Evolutionary conservation across 2,888 invertebrate species (phyloP), one percentile per base, ranked within the genome.

Genomic region (Agrochola macilenta): DNA sequence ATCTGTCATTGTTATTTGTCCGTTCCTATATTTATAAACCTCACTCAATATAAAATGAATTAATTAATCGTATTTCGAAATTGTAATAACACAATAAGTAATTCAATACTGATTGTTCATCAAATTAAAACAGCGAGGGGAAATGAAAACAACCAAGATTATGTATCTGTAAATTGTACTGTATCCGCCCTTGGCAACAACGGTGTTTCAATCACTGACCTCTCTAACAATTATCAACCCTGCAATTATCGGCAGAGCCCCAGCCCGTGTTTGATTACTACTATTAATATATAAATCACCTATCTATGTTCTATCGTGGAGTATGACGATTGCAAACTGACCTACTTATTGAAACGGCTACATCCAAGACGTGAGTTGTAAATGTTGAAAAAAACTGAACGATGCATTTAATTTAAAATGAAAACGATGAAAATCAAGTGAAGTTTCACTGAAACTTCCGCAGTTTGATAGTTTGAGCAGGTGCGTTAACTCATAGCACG

Each of bases 271-370:
- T 88, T 80, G 78, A 86, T 88, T 86, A 81, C 79, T 76, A 61
- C 75, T 82, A 85, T 82, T 88, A 78, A 80, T 88, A 87, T 76
- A 85, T 69, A 81, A 79, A 83, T 89, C 69, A 80, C 65, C 81
- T 84, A 84, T 87, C 79, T 75, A 69, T 60, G 74, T 84, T 80
- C 69, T 69, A 61, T 77, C 70, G 58, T 30, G 9, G 14, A 54
- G 61, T 61, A 77, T 65, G 74, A 76, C 58, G 61, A 63, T 49
- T 72, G 46, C 52, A 77, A 69, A 68, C 68, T 84, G 83, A 87
- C 79, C 86, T 79, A 84, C 57, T 79, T 82, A 80, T 65, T 74
- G 49, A 76, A 79, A 78, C 74, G 54, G 30, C 30, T 49, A 58
- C 54, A 69, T 80, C 60, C 64, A 70, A 86, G 60, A 74, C 43